These are phyloP conservation scores for Apodemia hepburni DNA, from an alignment of 2,888 invertebrate species.

Conservation along the genomic window DNA sequence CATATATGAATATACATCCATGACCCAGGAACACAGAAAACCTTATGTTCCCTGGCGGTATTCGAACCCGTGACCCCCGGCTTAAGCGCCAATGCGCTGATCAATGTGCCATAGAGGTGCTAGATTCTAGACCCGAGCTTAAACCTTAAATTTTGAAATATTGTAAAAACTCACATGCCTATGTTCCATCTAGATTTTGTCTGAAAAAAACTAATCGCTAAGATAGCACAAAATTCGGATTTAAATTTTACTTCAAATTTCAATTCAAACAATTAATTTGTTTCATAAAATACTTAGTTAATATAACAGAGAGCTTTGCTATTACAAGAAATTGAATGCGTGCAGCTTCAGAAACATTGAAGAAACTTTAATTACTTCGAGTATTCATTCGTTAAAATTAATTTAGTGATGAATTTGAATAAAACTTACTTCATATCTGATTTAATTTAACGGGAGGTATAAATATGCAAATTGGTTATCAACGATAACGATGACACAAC, in stretches of 20 bases:
- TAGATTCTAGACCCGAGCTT: no score
- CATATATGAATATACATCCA: no score
- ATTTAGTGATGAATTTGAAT: constrained; percentile 46
- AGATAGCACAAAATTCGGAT: not conserved
- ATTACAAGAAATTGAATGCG: constrained; percentile 36
- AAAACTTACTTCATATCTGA: constrained; percentile 29
- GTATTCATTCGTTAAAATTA: constrained; percentile 56
- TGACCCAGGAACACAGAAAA: no score
- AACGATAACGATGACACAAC: constrained; percentile 1
- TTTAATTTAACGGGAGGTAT: constrained; percentile 1
- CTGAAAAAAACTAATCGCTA: not conserved
- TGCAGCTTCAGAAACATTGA: constrained; percentile 44
- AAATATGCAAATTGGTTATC: not conserved
- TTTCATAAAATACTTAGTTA: constrained; percentile 24
- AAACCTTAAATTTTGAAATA: not conserved
- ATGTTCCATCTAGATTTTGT: no score
- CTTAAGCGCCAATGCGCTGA: no score
- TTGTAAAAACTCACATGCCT: not conserved
- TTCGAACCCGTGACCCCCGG: no score
- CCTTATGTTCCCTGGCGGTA: no score
- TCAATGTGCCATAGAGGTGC: no score
- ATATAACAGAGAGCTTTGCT: constrained; percentile 30
- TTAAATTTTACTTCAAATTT: constrained; percentile 2
- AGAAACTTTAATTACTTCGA: constrained; percentile 64
- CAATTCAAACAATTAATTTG: no score